Base-by-base conservation (phyloP, 2,888 invertebrate genomes). In the Litoditis marina region DNA sequence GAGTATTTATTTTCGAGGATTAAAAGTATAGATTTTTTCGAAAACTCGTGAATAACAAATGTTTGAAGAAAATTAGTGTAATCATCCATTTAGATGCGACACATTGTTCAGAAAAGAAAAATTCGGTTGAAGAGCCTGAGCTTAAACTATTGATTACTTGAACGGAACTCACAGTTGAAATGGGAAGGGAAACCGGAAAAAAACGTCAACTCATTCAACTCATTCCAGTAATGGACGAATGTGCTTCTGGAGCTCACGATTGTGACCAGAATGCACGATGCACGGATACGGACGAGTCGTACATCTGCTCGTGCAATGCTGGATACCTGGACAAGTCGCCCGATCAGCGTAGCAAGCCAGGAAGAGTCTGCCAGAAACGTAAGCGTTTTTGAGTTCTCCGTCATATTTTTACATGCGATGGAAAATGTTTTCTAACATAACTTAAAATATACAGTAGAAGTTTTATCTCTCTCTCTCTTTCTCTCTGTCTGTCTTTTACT, bases 201-300 rank as follows among this genome's bases (percentile, higher is more conserved):
- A n/a, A n/a, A n/a, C n/a, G 5, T 5, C 44, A 22, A 39, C 19
- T 44, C n/a, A n/a, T n/a, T n/a, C n/a, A 30, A 53, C 3, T n/a
- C 32, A 16, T 59, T 78, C 39, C 54, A 78, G 78, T 78, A 64
- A 69, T 74, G 52, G 70, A 80, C 55, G 79, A 79, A 60, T 78
- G 78, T 50, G 62, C 70, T 11, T 63, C 73, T 8, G 76, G 74
- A n/a, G 60, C 60, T 19, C 78, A 81, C 60, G 79, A 82, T 49
- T 81, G 81, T 39, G 64, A 69, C 30, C 65, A 63, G 11, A 67
- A 76, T 50, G 80, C 80, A 42, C 63, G 65, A 16, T 80, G 80
- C 52, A 72, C 71, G 0, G 81, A 82, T 65, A 82, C 80, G 6
- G 77, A 75, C 47, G 82, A 83, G 34, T 70, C 72, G 19, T 83